Percentiles rank a stretch among this genome's conserved stretches.
Conservation (phyloP, 2,888 invertebrate species). For the Catocala fraxini region DNA sequence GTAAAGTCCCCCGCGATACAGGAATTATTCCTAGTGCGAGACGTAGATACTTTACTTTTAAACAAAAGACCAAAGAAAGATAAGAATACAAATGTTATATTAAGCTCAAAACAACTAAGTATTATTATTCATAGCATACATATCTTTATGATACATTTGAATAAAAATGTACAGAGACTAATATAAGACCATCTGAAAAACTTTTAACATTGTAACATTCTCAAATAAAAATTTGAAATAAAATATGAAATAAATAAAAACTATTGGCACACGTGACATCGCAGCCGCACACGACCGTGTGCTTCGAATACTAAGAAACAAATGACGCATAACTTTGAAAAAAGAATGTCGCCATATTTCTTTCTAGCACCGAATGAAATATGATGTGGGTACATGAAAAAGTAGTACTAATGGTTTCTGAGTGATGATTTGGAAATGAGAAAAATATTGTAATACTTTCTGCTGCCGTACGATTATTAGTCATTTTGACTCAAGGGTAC, state of each 20-base stretch:
- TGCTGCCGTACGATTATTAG: too few species aligned
- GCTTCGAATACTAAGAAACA: constrained; percentile 54
- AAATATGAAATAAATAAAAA: constrained; percentile 53
- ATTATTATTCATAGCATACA: too few species aligned
- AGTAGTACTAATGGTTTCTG: constrained; percentile 29
- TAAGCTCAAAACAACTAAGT: too few species aligned
- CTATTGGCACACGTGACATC: constrained; percentile 53
- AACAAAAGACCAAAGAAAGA: too few species aligned
- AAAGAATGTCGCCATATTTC: constrained; percentile 27
- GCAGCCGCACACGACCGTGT: constrained; percentile 32
- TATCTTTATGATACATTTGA: too few species aligned
- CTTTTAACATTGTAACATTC: background rate
- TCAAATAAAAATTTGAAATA: background rate
- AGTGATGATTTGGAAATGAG: constrained; percentile 16
- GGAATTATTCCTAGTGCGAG: too few species aligned
- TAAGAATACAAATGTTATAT: too few species aligned
- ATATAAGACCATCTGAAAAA: too few species aligned
- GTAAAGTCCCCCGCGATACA: too few species aligned
- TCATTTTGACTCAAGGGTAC: too few species aligned
- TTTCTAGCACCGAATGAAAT: constrained; percentile 29
- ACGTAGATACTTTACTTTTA: too few species aligned
- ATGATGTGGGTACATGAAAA: constrained; percentile 31
- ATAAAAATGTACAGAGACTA: too few species aligned
- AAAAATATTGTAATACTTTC: background rate
- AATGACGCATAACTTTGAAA: constrained; percentile 42